Evolutionary conservation across 2,797 vertebrate genomes (phyloP).

Genomic region (Pachyuromys duprasi): DNA sequence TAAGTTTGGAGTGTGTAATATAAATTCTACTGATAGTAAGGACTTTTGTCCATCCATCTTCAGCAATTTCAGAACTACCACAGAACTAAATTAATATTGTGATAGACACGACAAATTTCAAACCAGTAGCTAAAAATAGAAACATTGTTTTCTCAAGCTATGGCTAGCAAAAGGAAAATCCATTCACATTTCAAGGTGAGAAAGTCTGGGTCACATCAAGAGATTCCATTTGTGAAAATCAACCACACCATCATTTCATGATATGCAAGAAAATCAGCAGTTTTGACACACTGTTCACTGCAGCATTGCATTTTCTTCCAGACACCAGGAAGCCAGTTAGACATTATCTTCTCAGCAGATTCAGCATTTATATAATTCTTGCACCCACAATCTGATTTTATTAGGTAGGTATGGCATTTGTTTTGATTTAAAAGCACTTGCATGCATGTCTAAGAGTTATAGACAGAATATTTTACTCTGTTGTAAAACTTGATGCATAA

Average conservation of each 20-base stretch:
- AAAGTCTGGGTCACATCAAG: background rate
- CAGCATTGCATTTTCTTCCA: conserved; percentile 57
- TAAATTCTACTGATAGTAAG: background rate
- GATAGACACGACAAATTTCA: conserved; percentile 27
- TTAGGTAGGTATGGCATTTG: background rate
- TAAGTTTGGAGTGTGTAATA: background rate
- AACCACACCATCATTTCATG: conserved; percentile 61
- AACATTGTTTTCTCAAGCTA: background rate
- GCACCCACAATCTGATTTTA: conserved; percentile 50
- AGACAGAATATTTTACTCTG: conserved; percentile 75
- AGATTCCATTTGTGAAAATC: conserved; percentile 63
- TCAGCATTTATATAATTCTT: conserved; percentile 70
- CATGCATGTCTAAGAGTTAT: conserved; percentile 82
- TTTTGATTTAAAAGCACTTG: conserved; percentile 85
- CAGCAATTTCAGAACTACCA: background rate
- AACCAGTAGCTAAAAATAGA: conserved; percentile 60
- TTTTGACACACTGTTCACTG: conserved; percentile 71
- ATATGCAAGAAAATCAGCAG: conserved; percentile 63
- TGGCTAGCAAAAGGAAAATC: conserved; percentile 11
- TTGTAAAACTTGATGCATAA: conserved; percentile 82
- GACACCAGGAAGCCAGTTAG: conserved; percentile 68
- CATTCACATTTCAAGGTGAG: conserved; percentile 1
- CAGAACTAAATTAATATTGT: background rate
- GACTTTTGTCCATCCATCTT: background rate
- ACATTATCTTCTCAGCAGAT: conserved; percentile 74